Evolutionary conservation across 2,113 vertebrate genomes (phyloP), one percentile per base, ranked within the genome.

Genomic region (Phrynocephalus versicolor): DNA sequence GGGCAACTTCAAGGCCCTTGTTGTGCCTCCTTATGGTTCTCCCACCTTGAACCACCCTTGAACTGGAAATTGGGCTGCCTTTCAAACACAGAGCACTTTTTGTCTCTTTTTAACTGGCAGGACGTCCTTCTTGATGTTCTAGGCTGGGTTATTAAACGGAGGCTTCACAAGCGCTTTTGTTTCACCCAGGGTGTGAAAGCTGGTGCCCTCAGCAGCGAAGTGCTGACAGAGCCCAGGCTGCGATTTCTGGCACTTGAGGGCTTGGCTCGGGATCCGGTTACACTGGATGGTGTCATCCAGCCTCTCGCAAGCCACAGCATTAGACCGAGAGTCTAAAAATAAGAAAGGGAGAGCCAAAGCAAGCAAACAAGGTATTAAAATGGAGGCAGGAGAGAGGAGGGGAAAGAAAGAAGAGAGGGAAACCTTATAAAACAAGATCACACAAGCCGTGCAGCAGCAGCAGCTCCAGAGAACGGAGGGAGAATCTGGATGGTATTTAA

Each of bases 211-310:
- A 15, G 89, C 86, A 90, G 90, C 88, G 45, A 51, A 51, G 0
- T 89, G 86, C 93, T 86, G 86, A 60, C 74, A 30, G 27, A 30
- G 64, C 7, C 89, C 69, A 92, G 95, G 95, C 82, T 85, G 94
- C 93, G 90, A 95, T 96, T 95, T 95, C 95, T 93, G 95, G 55
- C 91, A 87, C 8, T 83, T 83, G 37, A 95, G 90, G 91, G 76
- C 93, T 80, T 19, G 91, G 76, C 93, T 80, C 18, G 83, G 94
- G 90, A 90, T 97, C 96, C 94, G 89, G 95, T 98, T 97, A 96
- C 97, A 96, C 81, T 85, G 73, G 91, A 91, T 97, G 97, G 97
- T 96, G 96, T 97, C 97, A 96, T 86, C 87, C 95, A 89, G 96
- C 84, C 96, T 95, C 94, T 84, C 10, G 85, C 90, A 88, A 87